Conservation (phyloP, 35 echinoderm and acorn worm species). For the Eucidaris tribuloides region DNA sequence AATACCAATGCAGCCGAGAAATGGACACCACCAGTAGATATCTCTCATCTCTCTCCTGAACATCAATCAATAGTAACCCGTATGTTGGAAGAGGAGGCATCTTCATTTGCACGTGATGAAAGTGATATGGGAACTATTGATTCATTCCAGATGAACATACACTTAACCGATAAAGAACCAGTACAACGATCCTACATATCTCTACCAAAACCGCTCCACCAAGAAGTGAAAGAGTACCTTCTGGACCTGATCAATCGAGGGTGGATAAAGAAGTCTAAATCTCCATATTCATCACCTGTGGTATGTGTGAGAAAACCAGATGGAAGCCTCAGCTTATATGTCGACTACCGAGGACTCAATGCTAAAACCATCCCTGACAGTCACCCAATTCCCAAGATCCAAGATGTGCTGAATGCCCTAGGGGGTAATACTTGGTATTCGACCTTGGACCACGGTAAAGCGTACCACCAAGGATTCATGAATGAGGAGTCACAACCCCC, state of each 20-base stretch:
- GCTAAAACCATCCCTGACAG: slow-evolving; percentile 21
- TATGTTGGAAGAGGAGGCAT: neutral
- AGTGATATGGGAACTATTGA: slow-evolving; percentile 1
- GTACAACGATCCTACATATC: slow-evolving; percentile 8
- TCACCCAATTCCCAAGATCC: too few relatives aligned
- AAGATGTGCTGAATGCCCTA: too few relatives aligned
- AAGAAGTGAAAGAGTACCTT: slow-evolving; percentile 29
- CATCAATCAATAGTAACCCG: neutral
- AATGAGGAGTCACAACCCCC: too few relatives aligned
- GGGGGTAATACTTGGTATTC: too few relatives aligned
- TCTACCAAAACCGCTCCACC: slow-evolving; percentile 16
- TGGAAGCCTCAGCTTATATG: slow-evolving; percentile 27
- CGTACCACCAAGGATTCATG: too few relatives aligned
- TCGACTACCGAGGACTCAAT: slow-evolving; percentile 44
- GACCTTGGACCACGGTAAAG: too few relatives aligned
- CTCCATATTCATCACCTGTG: slow-evolving; percentile 47
- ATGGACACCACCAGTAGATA: slow-evolving; percentile 41
- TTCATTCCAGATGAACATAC: slow-evolving; percentile 26
- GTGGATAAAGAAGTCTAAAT: slow-evolving; percentile 31
- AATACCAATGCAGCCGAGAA: neutral
- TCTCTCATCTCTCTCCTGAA: neutral
- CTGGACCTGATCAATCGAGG: slow-evolving; percentile 26
- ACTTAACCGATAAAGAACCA: neutral
- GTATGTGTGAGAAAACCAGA: slow-evolving; percentile 37
- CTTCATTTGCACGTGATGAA: slow-evolving; percentile 17